Base-by-base conservation (phyloP, 1,140 invertebrate genomes). In the Pseudomyrmex concolor region DNA sequence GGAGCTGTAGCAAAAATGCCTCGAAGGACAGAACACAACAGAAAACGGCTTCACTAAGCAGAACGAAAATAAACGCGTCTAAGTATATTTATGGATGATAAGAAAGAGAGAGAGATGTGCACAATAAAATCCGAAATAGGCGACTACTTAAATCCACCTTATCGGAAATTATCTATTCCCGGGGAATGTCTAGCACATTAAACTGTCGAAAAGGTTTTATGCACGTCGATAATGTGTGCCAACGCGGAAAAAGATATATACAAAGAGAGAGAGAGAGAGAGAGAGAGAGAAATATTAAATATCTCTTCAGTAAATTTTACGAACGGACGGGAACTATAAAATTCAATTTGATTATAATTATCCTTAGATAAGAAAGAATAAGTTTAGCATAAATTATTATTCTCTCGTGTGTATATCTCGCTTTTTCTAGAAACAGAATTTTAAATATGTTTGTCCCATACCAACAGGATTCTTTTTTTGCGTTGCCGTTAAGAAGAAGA, bases 101-200 rank as follows among this genome's bases (percentile, higher is more conserved):
- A 25, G 25, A 25, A 4, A 25, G 25, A 25, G 2, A 25, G 25
- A 25, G 25, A 25, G 25, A 34, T 7, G 34, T 0, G 15, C 10
- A 17, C 15, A 68, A 48, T 48, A 78, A 78, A 78, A 70, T 25
- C 22, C 8, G 10, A n/a, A n/a, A n/a, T 2, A 55, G 2, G 19
- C 45, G 34, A 22, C 2, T 12, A 15, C n/a, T 67, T 67, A 22
- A 77, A 77, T 57, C 15, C 48, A 17, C 0, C 19, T 19, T 70
- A 71, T 71, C 76, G 48, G n/a, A 15, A 59, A 71, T 71, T 71
- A 19, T 55, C 8, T 34, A 45, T 57, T 48, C 15, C 25, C 15
- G 8, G 34, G 12, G 9, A 70, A 25, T 17, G 60, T 76, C 45
- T 17, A 2, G 12, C 5, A 7, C 19, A 34, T 50, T 70, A 70